These are phyloP conservation scores for Ammodramus savannarum DNA, from an alignment of 2,113 vertebrate species.

Conservation along the genomic window DNA sequence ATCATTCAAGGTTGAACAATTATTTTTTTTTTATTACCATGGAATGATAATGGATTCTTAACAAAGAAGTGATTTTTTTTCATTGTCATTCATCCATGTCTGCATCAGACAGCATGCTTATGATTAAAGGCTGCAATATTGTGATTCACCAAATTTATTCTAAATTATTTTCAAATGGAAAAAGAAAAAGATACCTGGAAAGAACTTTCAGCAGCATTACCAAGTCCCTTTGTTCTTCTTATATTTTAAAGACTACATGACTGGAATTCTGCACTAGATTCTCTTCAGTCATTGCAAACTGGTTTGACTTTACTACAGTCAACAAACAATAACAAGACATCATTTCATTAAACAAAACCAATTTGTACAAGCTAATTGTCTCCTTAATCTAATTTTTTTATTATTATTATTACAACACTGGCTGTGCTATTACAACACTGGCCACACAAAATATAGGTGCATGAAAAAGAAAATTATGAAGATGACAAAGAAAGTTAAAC, in stretches of 20 bases:
- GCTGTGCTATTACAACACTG: not conserved
- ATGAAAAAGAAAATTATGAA: not conserved
- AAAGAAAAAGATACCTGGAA: constrained; percentile 15
- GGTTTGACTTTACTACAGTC: not conserved
- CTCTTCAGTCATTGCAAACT: not conserved
- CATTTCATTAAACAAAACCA: not conserved
- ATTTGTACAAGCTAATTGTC: not conserved
- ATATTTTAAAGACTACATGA: not conserved
- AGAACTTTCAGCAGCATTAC: not conserved
- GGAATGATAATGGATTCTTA: constrained; percentile 18
- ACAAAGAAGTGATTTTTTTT: not conserved
- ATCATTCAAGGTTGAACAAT: constrained; percentile 30
- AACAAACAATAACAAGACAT: not conserved
- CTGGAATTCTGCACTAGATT: not conserved
- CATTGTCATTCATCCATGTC: not conserved
- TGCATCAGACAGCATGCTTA: not conserved
- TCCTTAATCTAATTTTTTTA: not conserved
- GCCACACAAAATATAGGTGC: not conserved
- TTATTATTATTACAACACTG: not conserved
- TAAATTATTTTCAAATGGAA: constrained; percentile 52
- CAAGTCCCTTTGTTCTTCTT: not conserved
- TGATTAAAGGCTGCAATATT: constrained; percentile 34
- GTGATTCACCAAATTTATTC: not conserved
- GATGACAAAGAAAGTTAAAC: not conserved
- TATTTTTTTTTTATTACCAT: not conserved